Evolutionary conservation across 1,140 invertebrate species (phyloP).

Genomic region (Cotesia typhae): DNA sequence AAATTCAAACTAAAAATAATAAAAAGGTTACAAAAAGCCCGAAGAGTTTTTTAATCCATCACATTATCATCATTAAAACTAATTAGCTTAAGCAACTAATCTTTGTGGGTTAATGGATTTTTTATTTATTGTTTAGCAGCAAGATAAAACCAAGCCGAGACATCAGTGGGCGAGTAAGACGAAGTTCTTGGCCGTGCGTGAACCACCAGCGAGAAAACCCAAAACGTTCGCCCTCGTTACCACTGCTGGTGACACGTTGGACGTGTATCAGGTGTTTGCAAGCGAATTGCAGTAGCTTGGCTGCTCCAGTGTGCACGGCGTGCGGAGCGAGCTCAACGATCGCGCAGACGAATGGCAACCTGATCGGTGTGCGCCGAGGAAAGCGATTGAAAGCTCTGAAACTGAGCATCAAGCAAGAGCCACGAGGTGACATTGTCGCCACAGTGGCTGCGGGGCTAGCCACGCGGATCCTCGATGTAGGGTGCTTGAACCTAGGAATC

Average conservation of each 20-base stretch:
- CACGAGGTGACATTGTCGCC: conserved; percentile 48
- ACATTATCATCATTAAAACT: too few relatives aligned
- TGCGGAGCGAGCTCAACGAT: conserved; percentile 60
- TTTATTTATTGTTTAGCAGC: conserved; percentile 46
- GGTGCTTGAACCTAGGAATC: conserved; percentile 45
- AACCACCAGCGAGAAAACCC: conserved; percentile 39
- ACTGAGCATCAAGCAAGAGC: conserved; percentile 49
- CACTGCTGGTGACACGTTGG: conserved; percentile 59
- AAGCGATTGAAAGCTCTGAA: conserved; percentile 55
- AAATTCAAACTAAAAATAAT: not conserved
- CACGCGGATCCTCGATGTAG: conserved; percentile 50
- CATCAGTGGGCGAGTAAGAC: conserved; percentile 25
- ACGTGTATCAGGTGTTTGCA: conserved; percentile 62
- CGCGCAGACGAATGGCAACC: conserved; percentile 54
- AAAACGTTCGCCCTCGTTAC: conserved; percentile 56
- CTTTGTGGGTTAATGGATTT: not conserved
- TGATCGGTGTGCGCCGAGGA: conserved; percentile 59
- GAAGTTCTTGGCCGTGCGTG: conserved; percentile 55
- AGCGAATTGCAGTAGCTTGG: conserved; percentile 57
- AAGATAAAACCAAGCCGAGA: conserved; percentile 41
- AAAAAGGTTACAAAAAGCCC: not conserved
- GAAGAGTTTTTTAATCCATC: too few relatives aligned
- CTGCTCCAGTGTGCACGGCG: conserved; percentile 54
- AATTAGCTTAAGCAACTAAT: too few relatives aligned
- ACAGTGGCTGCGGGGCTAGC: conserved; percentile 51